Conservation (phyloP, 2,797 vertebrate species). For the Meda fulgida region DNA sequence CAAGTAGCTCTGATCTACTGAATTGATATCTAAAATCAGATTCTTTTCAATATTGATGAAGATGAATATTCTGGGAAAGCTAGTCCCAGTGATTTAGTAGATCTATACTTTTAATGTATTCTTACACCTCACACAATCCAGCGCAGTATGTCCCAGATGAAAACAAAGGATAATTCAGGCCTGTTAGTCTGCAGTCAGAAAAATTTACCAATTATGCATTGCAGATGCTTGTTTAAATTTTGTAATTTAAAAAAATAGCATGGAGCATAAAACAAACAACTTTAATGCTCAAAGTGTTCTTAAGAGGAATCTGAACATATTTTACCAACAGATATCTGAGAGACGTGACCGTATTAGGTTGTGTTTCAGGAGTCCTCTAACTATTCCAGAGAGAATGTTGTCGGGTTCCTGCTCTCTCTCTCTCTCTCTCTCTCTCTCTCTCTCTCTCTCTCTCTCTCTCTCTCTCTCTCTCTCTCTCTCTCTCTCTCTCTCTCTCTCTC, state of each 20-base stretch:
- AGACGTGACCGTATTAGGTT: constrained; percentile 80
- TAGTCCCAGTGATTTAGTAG: background rate
- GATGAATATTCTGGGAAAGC: background rate
- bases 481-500: constrained; percentile 1
- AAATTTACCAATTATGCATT: constrained; percentile 18
- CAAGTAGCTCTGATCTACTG: background rate
- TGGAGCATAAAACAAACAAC: constrained; percentile 62
- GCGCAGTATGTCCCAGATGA: background rate
- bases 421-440: constrained; percentile 28
- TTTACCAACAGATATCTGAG: constrained; percentile 59
- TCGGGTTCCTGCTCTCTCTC: background rate
- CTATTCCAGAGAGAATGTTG: constrained; percentile 17
- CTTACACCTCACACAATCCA: background rate
- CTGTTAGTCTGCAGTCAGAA: constrained; percentile 10
- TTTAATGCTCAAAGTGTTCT: constrained; percentile 60
- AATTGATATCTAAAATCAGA: background rate
- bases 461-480: too few relatives aligned
- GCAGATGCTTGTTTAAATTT: constrained; percentile 47
- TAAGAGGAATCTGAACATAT: constrained; percentile 63
- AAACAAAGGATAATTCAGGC: background rate
- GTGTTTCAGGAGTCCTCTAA: constrained; percentile 54
- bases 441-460: constrained; percentile 18
- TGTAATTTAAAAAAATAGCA: constrained; percentile 68
- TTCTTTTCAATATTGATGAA: background rate
- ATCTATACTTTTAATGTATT: background rate